These are phyloP conservation scores for Drosophila pseudotakahashii DNA, from an alignment of 2,888 invertebrate species.

Conservation along the genomic window DNA sequence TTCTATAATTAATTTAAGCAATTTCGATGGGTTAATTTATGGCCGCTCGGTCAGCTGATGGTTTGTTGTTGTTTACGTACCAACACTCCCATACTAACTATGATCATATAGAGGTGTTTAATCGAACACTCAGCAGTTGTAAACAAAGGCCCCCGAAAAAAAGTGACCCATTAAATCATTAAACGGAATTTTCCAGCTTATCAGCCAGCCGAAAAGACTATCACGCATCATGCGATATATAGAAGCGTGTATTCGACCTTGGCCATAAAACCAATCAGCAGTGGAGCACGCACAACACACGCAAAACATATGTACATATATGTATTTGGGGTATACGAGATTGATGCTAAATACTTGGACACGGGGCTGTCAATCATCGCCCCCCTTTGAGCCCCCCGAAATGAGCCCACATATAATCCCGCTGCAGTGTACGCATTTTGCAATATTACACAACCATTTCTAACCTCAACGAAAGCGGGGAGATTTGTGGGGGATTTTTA, in stretches of 20 bases:
- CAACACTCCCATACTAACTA: constrained; percentile 13
- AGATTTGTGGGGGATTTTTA: constrained; percentile 41
- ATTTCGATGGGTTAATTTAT: constrained; percentile 20
- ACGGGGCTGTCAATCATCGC: constrained; percentile 36
- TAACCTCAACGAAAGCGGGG: constrained; percentile 80
- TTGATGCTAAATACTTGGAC: constrained; percentile 29
- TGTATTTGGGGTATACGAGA: constrained; percentile 1
- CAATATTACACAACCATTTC: constrained; percentile 84
- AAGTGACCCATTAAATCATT: constrained; percentile 12
- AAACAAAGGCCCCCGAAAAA: constrained; percentile 22
- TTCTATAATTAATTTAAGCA: not conserved
- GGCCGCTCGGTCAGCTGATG: constrained; percentile 27
- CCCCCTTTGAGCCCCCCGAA: not conserved
- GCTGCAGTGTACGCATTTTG: constrained; percentile 53
- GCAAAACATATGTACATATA: constrained; percentile 2
- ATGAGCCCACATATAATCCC: constrained; percentile 4
- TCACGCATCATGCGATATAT: constrained; percentile 60
- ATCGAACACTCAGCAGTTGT: constrained; percentile 21
- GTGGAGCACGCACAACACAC: constrained; percentile 31
- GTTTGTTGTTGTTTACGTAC: constrained; percentile 49
- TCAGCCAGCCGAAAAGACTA: constrained; percentile 24
- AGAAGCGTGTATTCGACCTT: constrained; percentile 36
- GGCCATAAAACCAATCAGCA: constrained; percentile 38
- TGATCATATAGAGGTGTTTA: not conserved
- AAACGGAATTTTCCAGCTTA: constrained; percentile 26